Percentiles rank a stretch among this genome's conserved stretches.
phyloP scores from a whole-genome alignment of 2,113 vertebrate genomes.

The Thermophis baileyi region DNA sequence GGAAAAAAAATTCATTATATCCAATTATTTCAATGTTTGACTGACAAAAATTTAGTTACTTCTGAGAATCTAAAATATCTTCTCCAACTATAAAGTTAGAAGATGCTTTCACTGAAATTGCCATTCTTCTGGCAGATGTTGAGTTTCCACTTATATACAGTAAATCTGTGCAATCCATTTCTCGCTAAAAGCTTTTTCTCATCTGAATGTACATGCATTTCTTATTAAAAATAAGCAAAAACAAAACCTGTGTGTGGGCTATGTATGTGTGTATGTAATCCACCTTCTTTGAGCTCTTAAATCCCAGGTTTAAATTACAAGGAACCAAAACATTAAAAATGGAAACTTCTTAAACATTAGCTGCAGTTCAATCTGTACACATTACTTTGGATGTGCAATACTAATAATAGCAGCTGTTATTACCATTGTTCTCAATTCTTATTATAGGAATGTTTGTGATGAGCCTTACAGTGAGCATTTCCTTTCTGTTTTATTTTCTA shows the following conservation, averaged over 20 bases:
- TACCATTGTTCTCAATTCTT: neutral
- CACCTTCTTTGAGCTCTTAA: neutral
- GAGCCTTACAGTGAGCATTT: neutral
- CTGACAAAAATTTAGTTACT: neutral
- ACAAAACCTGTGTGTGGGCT: neutral
- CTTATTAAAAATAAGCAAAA: neutral
- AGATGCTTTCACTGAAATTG: neutral
- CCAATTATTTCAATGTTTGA: neutral
- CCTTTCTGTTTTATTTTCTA: neutral
- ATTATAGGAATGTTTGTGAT: neutral
- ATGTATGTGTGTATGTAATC: neutral
- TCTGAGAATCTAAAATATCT: neutral
- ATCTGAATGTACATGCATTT: neutral
- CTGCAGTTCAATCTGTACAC: neutral
- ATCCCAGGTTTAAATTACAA: neutral
- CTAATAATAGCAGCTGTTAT: neutral
- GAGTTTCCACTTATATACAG: neutral
- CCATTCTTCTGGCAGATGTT: neutral
- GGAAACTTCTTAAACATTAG: neutral
- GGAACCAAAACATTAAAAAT: neutral
- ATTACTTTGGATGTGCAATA: neutral
- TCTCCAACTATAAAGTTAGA: neutral
- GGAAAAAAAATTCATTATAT: neutral
- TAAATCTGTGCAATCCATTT: neutral
- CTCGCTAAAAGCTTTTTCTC: neutral